Evolutionary conservation across 2,113 vertebrate genomes (phyloP).

Genomic region (Malaclemys terrapin): DNA sequence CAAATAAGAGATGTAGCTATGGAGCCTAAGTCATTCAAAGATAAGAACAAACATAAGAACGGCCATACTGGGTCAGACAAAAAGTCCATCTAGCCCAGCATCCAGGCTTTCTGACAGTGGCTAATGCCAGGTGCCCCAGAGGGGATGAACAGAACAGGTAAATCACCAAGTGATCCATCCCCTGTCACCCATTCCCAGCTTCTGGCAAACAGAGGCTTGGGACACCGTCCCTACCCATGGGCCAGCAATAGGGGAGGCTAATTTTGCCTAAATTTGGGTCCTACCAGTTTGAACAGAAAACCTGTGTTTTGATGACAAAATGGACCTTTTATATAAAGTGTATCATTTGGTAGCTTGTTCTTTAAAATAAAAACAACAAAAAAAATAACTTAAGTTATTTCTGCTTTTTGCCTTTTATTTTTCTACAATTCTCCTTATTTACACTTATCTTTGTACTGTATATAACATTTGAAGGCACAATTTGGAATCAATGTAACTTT

Average conservation of each 20-base stretch:
- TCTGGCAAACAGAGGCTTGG: not conserved
- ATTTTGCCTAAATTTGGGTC: conserved; percentile 33
- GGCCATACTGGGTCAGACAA: not conserved
- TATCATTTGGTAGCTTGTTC: not conserved
- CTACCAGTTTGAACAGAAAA: not conserved
- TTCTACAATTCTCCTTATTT: not conserved
- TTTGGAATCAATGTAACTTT: conserved; percentile 65
- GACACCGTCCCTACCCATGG: not conserved
- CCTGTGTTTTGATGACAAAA: conserved; percentile 14
- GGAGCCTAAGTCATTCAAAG: conserved; percentile 23
- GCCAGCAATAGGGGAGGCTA: conserved; percentile 13
- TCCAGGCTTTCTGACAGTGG: not conserved
- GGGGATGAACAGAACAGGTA: not conserved
- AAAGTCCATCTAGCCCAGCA: not conserved
- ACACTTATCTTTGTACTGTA: conserved; percentile 8
- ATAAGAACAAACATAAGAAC: not conserved
- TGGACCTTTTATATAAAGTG: not conserved
- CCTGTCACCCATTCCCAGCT: not conserved
- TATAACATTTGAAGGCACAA: conserved; percentile 40
- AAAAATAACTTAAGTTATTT: not conserved
- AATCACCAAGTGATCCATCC: not conserved
- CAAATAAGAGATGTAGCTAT: conserved; percentile 42
- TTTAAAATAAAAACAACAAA: not conserved
- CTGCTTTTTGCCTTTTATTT: conserved; percentile 20
- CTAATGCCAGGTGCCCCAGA: not conserved